Conservation (phyloP, 1,140 invertebrate genomes). For the Drosophila hydei region DNA sequence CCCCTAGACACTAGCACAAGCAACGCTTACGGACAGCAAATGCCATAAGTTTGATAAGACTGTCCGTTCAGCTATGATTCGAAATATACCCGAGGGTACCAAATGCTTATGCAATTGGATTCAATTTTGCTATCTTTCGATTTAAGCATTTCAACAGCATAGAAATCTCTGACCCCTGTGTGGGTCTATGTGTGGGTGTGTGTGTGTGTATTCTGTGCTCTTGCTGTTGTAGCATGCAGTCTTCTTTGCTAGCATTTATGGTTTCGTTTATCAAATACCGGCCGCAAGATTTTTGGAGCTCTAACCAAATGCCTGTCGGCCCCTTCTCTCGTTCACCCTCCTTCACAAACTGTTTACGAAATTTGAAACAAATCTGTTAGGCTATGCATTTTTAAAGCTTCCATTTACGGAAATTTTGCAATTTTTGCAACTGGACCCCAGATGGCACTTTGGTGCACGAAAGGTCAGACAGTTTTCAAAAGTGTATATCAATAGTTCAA, state of each 20-base stretch:
- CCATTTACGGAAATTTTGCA: constrained; percentile 24
- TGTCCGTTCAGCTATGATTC: constrained; percentile 32
- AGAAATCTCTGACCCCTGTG: constrained; percentile 14
- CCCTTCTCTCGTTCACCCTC: background rate
- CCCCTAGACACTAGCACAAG: background rate
- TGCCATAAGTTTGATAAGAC: constrained; percentile 58
- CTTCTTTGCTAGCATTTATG: constrained; percentile 42
- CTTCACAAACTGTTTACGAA: constrained; percentile 3
- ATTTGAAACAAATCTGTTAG: constrained; percentile 13
- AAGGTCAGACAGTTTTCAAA: too few species aligned
- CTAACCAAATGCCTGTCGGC: constrained; percentile 33
- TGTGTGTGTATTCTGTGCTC: constrained; percentile 10
- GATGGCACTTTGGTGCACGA: constrained; percentile 5
- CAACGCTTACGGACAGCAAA: constrained; percentile 1
- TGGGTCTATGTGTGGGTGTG: constrained; percentile 16
- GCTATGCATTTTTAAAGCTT: constrained; percentile 43
- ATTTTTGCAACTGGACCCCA: constrained; percentile 12
- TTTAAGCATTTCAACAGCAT: constrained; percentile 35
- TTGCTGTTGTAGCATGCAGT: constrained; percentile 16
- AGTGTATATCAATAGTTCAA: too few species aligned
- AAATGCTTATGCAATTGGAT: constrained; percentile 71
- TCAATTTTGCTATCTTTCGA: constrained; percentile 56
- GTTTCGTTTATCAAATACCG: constrained; percentile 69
- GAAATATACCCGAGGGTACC: constrained; percentile 39
- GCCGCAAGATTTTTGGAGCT: constrained; percentile 26